Evolutionary conservation across 1,140 invertebrate genomes (phyloP), one percentile per base, ranked within the genome.

Genomic region (Hypothenemus hampei): DNA sequence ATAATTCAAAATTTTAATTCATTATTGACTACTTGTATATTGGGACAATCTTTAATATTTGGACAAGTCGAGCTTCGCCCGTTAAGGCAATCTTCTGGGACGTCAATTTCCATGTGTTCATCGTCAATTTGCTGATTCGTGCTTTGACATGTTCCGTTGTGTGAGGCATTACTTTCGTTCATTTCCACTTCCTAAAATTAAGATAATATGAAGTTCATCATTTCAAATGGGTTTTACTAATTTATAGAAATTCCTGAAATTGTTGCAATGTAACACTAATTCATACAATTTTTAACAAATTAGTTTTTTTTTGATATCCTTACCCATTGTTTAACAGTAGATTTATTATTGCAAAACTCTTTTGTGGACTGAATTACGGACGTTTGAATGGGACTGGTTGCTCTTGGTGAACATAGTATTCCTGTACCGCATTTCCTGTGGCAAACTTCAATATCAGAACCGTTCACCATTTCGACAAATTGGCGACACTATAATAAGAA

Each of bases 401-500:
- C 57, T 67, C 72, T 72, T 52, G 62, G 55, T 35, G 62, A 62
- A 23, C 40, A 66, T 52, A 67, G 56, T 36, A 44, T 26, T 20
- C 58, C 35, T 6, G 46, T 45, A 19, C 58, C 59, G 51, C 60
- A 68, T 40, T 63, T 62, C 41, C 68, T 59, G 40, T 64, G 60
- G 62, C 73, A 73, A 36, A 84, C 77, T 73, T 87, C 84, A 11
- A 85, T 81, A 70, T 91, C 88, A 35, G 85, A 83, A 43, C 87
- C 88, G 70, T 89, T 90, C 44, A 90, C 86, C 88, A 90, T 90
- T 76, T 99, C 96, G 19, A 99, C 89, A 76, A 98, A 98, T 76
- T 98, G 94, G 60, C 96, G 84, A 75, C 93, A 96, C 73, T 56
- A 43, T 8, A 54, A 54, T 1, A 19, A 3, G 13, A 15, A 40